A percentile compares a stretch with the other conserved stretches of the same genome.
These are phyloP conservation scores for Podarcis siculus DNA, from an alignment of 2,797 vertebrate genomes.

Conservation along the genomic window DNA sequence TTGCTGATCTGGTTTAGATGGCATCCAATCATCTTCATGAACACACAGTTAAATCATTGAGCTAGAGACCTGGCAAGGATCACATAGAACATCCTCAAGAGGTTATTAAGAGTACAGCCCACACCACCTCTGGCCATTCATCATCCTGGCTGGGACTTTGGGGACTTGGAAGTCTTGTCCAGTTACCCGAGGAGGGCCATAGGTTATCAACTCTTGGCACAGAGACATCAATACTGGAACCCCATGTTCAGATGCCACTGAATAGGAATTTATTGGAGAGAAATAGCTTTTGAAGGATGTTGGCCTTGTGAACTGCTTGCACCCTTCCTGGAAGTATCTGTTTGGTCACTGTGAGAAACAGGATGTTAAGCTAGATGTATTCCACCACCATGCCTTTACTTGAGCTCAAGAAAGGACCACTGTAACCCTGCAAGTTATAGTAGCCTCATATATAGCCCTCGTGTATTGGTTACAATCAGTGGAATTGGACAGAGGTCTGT, in stretches of 20 bases:
- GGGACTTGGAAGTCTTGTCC: too few species aligned
- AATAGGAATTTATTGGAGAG: not conserved
- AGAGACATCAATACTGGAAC: not conserved
- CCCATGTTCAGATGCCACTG: not conserved
- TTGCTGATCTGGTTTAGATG: not conserved
- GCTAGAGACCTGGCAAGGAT: not conserved
- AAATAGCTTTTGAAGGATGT: not conserved
- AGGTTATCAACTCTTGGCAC: too few species aligned
- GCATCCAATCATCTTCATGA: not conserved
- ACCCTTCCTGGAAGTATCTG: not conserved
- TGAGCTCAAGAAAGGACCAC: too few species aligned
- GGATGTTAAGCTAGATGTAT: not conserved
- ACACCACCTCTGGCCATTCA: too few species aligned
- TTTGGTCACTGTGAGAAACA: not conserved
- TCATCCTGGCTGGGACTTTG: too few species aligned
- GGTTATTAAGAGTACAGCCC: too few species aligned
- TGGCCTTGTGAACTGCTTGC: not conserved
- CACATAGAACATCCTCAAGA: not conserved
- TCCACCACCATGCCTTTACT: not conserved
- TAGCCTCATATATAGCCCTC: not conserved
- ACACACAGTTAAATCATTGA: not conserved
- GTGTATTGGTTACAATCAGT: too few species aligned
- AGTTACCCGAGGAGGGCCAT: too few species aligned
- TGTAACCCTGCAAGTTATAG: not conserved
- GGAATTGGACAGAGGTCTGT: not conserved